Percentiles rank a stretch among this genome's conserved stretches.
phyloP scores from a whole-genome alignment of 1,140 invertebrate genomes.

The Drosophila watanabei region DNA sequence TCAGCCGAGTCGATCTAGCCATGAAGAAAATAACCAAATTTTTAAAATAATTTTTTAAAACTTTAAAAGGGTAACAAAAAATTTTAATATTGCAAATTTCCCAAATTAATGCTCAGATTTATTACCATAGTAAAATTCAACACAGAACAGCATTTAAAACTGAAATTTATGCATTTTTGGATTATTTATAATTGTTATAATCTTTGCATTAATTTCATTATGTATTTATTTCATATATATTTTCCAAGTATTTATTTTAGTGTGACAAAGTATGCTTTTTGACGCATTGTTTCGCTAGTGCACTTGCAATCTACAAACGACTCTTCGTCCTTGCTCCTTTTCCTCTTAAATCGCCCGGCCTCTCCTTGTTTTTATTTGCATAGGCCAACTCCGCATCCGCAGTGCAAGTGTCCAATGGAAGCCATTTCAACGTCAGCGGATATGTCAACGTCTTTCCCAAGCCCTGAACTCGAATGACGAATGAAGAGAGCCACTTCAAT shows the following conservation, averaged over 20 bases:
- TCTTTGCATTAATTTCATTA: too few relatives aligned
- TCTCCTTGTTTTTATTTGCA: slow-evolving; percentile 58
- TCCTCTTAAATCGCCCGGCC: slow-evolving; percentile 22
- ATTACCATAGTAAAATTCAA: too few relatives aligned
- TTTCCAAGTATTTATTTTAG: neutral
- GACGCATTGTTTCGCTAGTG: neutral
- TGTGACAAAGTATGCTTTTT: neutral
- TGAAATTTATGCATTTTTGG: too few relatives aligned
- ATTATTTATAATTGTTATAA: too few relatives aligned
- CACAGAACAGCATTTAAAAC: too few relatives aligned
- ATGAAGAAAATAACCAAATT: too few relatives aligned
- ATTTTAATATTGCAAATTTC: too few relatives aligned
- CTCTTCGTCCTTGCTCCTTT: neutral
- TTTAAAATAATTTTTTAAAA: too few relatives aligned
- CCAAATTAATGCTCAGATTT: too few relatives aligned
- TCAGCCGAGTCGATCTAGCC: too few relatives aligned
- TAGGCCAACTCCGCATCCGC: slow-evolving; percentile 35
- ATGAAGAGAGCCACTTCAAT: slow-evolving; percentile 28
- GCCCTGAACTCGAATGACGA: slow-evolving; percentile 32
- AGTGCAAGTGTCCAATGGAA: slow-evolving; percentile 26
- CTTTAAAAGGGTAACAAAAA: too few relatives aligned
- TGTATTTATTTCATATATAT: neutral
- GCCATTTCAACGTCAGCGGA: slow-evolving; percentile 36
- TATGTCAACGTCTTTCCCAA: slow-evolving; percentile 21
- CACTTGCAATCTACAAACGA: neutral